phyloP scores from a whole-genome alignment of 2,797 vertebrate species.

The Sebastes oblongus region DNA sequence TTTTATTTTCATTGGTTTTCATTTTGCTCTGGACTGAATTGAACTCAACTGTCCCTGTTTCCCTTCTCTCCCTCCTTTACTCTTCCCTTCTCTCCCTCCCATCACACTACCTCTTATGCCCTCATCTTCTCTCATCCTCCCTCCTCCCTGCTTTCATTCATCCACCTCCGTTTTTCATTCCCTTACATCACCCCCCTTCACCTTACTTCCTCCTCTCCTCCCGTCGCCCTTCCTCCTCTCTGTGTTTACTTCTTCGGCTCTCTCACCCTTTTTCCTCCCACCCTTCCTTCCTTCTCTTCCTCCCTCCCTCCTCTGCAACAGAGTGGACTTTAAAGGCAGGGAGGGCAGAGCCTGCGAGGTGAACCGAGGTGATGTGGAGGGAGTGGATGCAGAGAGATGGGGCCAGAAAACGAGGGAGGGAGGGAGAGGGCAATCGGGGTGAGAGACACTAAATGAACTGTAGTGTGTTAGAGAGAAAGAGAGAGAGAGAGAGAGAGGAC shows the following conservation, averaged over 20 bases:
- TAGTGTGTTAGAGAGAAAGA: constrained; percentile 1
- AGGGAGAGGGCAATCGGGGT: constrained; percentile 46
- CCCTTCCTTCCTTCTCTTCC: neutral
- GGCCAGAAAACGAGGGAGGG: constrained; percentile 22
- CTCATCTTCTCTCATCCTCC: constrained; percentile 33
- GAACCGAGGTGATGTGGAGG: constrained; percentile 44
- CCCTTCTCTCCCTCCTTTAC: constrained; percentile 19
- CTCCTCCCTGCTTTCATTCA: constrained; percentile 15
- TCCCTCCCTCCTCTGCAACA: neutral
- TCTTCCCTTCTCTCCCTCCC: constrained; percentile 15
- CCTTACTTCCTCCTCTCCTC: constrained; percentile 4
- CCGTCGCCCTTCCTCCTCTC: neutral
- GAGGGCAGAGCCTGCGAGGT: constrained; percentile 37
- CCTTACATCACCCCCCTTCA: constrained; percentile 8
- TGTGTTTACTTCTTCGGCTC: neutral
- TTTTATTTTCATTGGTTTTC: constrained; percentile 8
- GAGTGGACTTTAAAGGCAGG: constrained; percentile 53
- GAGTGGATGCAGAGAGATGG: constrained; percentile 11
- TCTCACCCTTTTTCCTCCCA: neutral
- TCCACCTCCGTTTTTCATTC: constrained; percentile 23
- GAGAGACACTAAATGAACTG: constrained; percentile 63
- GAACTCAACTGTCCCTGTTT: constrained; percentile 62
- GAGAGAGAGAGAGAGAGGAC: neutral
- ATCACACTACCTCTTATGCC: constrained; percentile 25
- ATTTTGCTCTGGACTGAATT: constrained; percentile 56